phyloP scores from a whole-genome alignment of 1,140 invertebrate genomes.

The Dendrolimus kikuchii region DNA sequence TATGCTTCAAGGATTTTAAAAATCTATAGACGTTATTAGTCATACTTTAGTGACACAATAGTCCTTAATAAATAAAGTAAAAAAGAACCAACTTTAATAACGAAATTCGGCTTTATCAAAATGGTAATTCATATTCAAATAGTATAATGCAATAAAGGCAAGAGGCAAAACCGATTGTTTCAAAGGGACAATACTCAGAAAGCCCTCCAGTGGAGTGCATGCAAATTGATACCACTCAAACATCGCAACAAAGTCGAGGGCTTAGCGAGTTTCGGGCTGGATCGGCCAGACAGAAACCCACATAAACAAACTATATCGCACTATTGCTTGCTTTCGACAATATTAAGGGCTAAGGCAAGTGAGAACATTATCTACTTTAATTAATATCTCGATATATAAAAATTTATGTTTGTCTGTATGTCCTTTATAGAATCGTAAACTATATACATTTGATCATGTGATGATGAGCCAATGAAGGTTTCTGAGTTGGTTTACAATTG shows the following conservation, averaged over 20 bases:
- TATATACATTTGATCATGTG: no score
- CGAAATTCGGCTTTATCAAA: not conserved
- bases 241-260: constrained; percentile 40
- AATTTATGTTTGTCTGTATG: no score
- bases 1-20: no score
- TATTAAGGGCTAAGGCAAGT: no score
- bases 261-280: constrained; percentile 9
- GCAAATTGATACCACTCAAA: constrained; percentile 59
- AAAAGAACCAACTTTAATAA: not conserved
- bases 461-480: no score
- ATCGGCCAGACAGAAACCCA: not conserved
- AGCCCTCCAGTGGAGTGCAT: constrained; percentile 43
- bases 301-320: not conserved
- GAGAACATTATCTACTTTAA: no score
- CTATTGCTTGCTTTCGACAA: no score
- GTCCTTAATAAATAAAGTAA: not conserved
- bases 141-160: constrained; percentile 13
- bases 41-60: no score
- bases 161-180: constrained; percentile 31
- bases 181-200: constrained; percentile 52
- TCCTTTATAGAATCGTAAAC: no score
- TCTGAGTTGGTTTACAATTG: no score
- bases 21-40: no score
- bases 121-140: constrained; percentile 10
- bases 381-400: no score